Percentiles rank a stretch among this genome's conserved stretches.
Conservation (phyloP, 2,888 invertebrate species). For the Agapetus fuscipes region DNA sequence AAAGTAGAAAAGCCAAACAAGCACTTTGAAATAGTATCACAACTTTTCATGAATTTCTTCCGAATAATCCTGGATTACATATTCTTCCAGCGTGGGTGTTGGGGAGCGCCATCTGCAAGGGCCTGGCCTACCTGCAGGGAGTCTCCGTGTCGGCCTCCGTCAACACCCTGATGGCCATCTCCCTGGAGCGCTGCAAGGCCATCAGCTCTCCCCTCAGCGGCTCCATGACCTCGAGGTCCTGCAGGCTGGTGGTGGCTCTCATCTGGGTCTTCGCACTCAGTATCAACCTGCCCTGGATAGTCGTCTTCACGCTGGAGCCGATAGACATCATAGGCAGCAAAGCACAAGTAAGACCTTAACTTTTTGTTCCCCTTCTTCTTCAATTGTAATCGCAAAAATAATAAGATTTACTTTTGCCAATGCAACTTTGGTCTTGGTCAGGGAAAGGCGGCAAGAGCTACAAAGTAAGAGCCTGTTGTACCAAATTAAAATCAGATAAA, state of each 20-base stretch:
- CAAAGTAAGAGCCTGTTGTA: no score
- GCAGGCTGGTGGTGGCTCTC: constrained; percentile 31
- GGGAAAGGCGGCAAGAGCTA: no score
- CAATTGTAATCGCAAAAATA: no score
- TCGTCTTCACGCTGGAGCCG: constrained; percentile 35
- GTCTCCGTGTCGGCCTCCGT: constrained; percentile 48
- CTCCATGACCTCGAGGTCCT: constrained; percentile 33
- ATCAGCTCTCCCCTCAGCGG: constrained; percentile 38
- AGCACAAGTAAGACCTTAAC: constrained; percentile 27
- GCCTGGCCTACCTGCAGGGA: constrained; percentile 46
- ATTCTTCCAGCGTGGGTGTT: constrained; percentile 48
- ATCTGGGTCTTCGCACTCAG: constrained; percentile 38
- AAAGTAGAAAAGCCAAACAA: no score
- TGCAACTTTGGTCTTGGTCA: no score
- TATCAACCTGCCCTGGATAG: constrained; percentile 40
- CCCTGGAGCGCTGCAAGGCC: constrained; percentile 42
- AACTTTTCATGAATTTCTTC: no score
- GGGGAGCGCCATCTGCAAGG: constrained; percentile 45
- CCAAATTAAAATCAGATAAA: no score
- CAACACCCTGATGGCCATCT: constrained; percentile 46
- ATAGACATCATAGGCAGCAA: constrained; percentile 28
- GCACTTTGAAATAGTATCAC: no score
- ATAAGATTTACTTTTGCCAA: no score
- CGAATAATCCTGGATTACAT: no score
- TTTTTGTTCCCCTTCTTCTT: background rate